Base-by-base conservation (phyloP, 2,797 vertebrate genomes). In the Eospalax fontanierii region DNA sequence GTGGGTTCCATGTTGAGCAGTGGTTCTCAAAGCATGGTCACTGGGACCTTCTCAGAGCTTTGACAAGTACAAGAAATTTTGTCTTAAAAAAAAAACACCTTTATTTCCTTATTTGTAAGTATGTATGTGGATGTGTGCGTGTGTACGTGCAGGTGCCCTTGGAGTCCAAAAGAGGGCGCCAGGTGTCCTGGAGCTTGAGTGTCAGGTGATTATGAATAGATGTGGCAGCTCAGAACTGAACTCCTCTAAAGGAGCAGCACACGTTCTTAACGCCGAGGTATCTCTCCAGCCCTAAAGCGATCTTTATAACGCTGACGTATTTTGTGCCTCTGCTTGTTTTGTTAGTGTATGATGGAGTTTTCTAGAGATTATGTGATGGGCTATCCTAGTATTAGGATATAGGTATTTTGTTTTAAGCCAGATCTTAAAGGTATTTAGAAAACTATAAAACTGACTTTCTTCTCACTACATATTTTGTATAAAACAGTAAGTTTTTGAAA, bases 391-490 rank as follows among this genome's bases (percentile, higher is more conserved):
- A 19, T 87, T 80, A 65, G 18, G 65, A 63, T 84, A 74, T 2
- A 28, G 24, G 11, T 90, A 6, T 87, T 66, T 89, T 84, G 12
- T 93, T 38, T 68, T 89, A 82, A 95, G n/a, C 40, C 15, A 57
- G 38, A 30, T 8, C 80, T 61, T 94, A 80, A 76, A 89, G 46
- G 87, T 30, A 89, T 78, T 93, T 87, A 91, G 80, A 80, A 89
- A 94, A 84, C 75, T 74, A 21, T 35, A 75, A 87, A 91, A 65
- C 14, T 54, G 14, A 5, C 21, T 63, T 6, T 68, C 6, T 90
- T 90, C 43, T 96, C 54, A 81, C n/a, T 86, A 71, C 26, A 46
- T n/a, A 26, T 50, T 82, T 59, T 94, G 35, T 95, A 33, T 74
- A 93, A 89, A 89, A 54, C 30, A 70, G 59, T 66, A n/a, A 82